These are phyloP conservation scores for Dreissena rostriformis DNA, from an alignment of 1,140 invertebrate species.

Conservation along the genomic window DNA sequence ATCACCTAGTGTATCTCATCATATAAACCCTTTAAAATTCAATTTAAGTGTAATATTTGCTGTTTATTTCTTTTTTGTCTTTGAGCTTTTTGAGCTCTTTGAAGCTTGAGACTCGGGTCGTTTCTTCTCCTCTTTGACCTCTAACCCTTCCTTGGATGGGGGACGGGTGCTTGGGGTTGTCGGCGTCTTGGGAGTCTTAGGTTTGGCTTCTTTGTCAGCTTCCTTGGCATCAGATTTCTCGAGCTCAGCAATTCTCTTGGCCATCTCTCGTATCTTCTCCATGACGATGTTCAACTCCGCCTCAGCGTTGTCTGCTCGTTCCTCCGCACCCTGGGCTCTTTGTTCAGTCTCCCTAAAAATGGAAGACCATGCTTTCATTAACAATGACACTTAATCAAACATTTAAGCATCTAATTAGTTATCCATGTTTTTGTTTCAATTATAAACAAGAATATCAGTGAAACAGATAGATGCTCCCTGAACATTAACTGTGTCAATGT, in stretches of 20 bases:
- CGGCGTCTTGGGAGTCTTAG: slow-evolving; percentile 54
- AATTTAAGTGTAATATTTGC: no score
- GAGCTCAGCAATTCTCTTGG: slow-evolving; percentile 68
- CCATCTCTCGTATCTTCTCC: slow-evolving; percentile 72
- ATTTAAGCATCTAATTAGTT: no score
- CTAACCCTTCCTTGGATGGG: slow-evolving; percentile 55
- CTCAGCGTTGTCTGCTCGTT: slow-evolving; percentile 68
- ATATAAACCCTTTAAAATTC: no score
- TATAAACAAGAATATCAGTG: no score
- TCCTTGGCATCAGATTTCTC: slow-evolving; percentile 48
- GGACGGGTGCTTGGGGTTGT: slow-evolving; percentile 38
- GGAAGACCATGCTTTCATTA: not conserved
- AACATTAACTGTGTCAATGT: no score
- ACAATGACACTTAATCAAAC: not conserved
- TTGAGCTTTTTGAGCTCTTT: slow-evolving; percentile 59
- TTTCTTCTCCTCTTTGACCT: slow-evolving; percentile 39
- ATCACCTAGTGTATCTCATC: no score
- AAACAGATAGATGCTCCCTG: no score
- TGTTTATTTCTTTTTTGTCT: slow-evolving; percentile 59
- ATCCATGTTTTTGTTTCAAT: no score
- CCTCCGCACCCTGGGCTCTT: slow-evolving; percentile 74
- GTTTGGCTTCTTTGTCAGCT: slow-evolving; percentile 30
- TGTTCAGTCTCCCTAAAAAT: slow-evolving; percentile 72
- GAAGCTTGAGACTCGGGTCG: slow-evolving; percentile 63
- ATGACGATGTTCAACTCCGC: slow-evolving; percentile 65